Evolutionary conservation across 2,797 vertebrate species (phyloP), one percentile per base, ranked within the genome.

Genomic region (Eurystomus glaucurus): DNA sequence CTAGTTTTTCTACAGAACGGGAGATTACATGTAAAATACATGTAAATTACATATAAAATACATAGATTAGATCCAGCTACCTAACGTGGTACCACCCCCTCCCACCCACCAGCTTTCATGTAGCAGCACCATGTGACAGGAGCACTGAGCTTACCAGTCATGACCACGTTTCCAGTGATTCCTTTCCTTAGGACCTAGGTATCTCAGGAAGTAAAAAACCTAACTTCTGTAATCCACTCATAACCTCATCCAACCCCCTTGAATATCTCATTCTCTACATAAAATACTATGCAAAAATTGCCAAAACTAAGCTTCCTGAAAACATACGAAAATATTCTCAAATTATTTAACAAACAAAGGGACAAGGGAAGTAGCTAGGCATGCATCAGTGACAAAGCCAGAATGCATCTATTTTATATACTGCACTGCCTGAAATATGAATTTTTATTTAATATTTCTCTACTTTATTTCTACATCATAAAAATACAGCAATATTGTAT

Each of bases 141-240:
- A 84, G 10, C 31, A 6, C 26, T 29, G 17, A 71, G 18, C 23
- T 79, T 48, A 62, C 5, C 45, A 66, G 18, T 46, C 45, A 84
- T 0, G 1, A 46, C 0, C 0, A n/a, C 0, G 0, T 12, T 45
- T 75, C 45, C 45, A 70, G 4, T 6, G 11, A 86, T 6, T 46
- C 6, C 41, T 16, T 58, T 72, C 58, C 39, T 65, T 55, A 57
- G 20, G 14, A 54, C 16, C 10, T 6, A 37, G 14, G 9, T 21
- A 54, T 35, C 35, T 29, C 10, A 2, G 9, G 12, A 72, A 17
- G 21, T 62, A 43, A 80, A 43, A 12, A 54, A 25, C 26, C 10
- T 61, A 18, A 65, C 23, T 69, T 83, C 22, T 43, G 22, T 18
- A 51, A 64, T 50, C 28, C 29, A 28, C 8, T 79, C 41, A 25